A percentile compares a stretch with the other conserved stretches of the same genome.
Evolutionary conservation across 2,113 vertebrate genomes (phyloP).

Genomic region (Emydocephalus ijimae): DNA sequence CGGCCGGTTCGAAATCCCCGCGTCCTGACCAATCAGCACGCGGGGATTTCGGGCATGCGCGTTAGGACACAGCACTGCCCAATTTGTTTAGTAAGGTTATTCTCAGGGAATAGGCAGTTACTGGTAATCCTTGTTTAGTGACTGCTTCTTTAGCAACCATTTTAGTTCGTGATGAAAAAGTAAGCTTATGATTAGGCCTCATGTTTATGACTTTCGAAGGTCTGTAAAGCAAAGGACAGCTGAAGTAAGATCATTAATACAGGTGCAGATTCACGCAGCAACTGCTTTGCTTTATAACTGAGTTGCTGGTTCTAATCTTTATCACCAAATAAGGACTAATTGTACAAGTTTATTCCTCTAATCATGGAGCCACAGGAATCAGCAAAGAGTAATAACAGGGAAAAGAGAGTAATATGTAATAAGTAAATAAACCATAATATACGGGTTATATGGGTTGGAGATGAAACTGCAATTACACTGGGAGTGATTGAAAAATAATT

Average conservation of each 20-base stretch:
- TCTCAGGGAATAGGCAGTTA: neutral
- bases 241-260: neutral
- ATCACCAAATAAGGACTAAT: neutral
- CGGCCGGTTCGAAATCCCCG: too few relatives aligned
- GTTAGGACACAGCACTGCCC: too few relatives aligned
- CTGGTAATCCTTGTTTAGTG: neutral
- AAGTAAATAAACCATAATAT: neutral
- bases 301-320: neutral
- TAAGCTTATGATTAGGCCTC: neutral
- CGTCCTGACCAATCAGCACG: too few relatives aligned
- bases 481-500: neutral
- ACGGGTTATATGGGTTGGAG: neutral
- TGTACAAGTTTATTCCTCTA: neutral
- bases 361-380: neutral
- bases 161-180: neutral
- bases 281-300: neutral
- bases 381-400: neutral
- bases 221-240: neutral
- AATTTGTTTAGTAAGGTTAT: neutral
- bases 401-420: neutral
- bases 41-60: too few relatives aligned
- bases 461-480: neutral
- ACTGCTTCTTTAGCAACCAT: neutral
- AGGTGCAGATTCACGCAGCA: neutral
- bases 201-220: neutral